Evolutionary conservation across 2,113 vertebrate species (phyloP), one percentile per base, ranked within the genome.

Genomic region (Ploceus nigricollis): DNA sequence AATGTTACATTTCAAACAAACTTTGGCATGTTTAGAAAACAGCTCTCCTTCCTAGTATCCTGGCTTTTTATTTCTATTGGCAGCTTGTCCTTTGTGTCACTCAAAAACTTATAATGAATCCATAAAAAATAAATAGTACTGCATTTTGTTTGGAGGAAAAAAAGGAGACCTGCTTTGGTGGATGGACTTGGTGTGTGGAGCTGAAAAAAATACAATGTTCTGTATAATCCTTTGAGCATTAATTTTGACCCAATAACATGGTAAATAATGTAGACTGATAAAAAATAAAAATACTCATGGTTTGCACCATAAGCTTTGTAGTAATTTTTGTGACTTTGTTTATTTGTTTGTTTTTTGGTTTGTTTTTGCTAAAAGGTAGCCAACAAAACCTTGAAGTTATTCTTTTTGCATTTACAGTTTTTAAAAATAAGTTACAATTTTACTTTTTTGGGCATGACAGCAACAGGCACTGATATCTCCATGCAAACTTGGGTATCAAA

Each of bases 191-290:
- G 17, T 87, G 23, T 89, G 69, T 72, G 57, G 48, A 83, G 14
- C 81, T 95, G 37, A 76, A 72, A 94, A 89, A n/a, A 97, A 87
- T 75, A 91, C 44, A 93, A 45, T 82, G 82, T 93, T 97, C 16
- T 97, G 48, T 79, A 31, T 83, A 90, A 79, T 89, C 60, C 86
- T 91, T 89, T 64, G 51, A 97, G 85, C 95, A 97, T 97, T 97
- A 96, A 93, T 97, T 98, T 93, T 97, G 96, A 98, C 90, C 90
- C 65, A 48, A 86, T 97, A 97, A 95, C 77, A 95, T 88, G 88
- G 87, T 97, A 97, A 97, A 97, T 96, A 96, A 97, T 86, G 72
- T 97, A 97, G 93, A 94, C 92, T 95, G 79, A 96, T 93, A 97
- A 87, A 97, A 98, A 97, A 96, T 96, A 97, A 98, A 96, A 77